Evolutionary conservation across 2,113 vertebrate species (phyloP).

Genomic region (Synodontis membranacea): DNA sequence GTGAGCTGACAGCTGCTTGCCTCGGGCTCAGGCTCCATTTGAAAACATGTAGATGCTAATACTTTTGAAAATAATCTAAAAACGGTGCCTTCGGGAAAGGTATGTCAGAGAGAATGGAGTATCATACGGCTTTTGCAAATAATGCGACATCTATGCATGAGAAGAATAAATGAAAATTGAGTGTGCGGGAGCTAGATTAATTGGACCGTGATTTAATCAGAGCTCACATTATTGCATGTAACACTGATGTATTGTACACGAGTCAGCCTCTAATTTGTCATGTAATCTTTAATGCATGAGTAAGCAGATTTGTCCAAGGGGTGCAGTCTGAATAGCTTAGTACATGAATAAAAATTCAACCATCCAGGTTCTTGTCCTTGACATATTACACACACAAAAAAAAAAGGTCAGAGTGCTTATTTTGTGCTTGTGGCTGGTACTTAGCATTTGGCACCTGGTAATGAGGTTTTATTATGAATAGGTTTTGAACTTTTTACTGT

Average conservation of each 20-base stretch:
- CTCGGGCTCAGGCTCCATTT: neutral
- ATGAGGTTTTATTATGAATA: neutral
- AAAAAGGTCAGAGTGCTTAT: neutral
- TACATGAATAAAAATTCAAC: neutral
- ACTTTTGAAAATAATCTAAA: neutral
- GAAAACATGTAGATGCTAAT: neutral
- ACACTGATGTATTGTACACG: neutral
- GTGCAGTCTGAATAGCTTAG: neutral
- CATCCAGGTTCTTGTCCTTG: neutral
- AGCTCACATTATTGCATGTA: neutral
- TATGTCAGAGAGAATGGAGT: neutral
- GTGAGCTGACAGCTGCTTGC: slow-evolving; percentile 20
- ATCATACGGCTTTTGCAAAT: neutral
- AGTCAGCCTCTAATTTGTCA: neutral
- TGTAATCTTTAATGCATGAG: neutral
- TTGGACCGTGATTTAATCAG: neutral
- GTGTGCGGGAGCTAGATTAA: neutral
- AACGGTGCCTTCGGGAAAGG: neutral
- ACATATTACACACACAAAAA: slow-evolving; percentile 16
- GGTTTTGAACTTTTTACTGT: neutral
- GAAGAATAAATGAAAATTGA: neutral
- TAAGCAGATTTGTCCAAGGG: neutral
- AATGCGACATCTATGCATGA: neutral
- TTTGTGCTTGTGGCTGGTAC: slow-evolving; percentile 6
- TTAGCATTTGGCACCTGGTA: slow-evolving; percentile 16